These are phyloP conservation scores for Hypanus sabinus DNA, from an alignment of 2,113 vertebrate genomes.

Conservation along the genomic window DNA sequence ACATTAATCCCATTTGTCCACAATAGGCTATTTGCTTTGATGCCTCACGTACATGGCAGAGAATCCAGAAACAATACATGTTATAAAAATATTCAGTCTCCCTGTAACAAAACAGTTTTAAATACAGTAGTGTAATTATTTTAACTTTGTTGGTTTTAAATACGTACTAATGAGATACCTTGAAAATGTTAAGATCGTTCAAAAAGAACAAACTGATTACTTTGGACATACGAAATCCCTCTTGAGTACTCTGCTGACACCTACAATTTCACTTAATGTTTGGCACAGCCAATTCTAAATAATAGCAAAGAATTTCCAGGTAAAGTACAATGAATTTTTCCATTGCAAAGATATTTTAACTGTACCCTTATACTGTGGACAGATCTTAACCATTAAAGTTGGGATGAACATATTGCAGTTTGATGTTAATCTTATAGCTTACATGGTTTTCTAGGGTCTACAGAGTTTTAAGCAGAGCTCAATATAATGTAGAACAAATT, in stretches of 20 bases:
- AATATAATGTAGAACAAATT: neutral
- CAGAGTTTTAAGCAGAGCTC: neutral
- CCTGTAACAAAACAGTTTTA: neutral
- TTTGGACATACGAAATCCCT: too few species aligned
- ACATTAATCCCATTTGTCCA: too few species aligned
- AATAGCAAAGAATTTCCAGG: neutral
- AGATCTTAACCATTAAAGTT: neutral
- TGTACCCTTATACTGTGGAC: neutral
- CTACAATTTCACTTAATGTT: neutral
- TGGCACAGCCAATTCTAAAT: neutral
- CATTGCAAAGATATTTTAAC: neutral
- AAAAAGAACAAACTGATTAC: neutral
- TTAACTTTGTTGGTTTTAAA: neutral
- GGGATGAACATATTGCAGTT: neutral
- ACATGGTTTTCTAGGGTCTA: neutral
- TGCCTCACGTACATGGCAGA: neutral
- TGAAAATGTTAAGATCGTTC: neutral
- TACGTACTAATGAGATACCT: neutral
- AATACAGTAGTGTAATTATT: too few species aligned
- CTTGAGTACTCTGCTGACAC: too few species aligned
- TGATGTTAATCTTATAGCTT: neutral
- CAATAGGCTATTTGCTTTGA: too few species aligned
- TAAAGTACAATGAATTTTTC: neutral
- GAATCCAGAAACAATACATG: conserved; percentile 1
- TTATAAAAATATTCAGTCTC: neutral